Conservation (phyloP, 1,140 invertebrate species). For the Matsumurasca onukii region DNA sequence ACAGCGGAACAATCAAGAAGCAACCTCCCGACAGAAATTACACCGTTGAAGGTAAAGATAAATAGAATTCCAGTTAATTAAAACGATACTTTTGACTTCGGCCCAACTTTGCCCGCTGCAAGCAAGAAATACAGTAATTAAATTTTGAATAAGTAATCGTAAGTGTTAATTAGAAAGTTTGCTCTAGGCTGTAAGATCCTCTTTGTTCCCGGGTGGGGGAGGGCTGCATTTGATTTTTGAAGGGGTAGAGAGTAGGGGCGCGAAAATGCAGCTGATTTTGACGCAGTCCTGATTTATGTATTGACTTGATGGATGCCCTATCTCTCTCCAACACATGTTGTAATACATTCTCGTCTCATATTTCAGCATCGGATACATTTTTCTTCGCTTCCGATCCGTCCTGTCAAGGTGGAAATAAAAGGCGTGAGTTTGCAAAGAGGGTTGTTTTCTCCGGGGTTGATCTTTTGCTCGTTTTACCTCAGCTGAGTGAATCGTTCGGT, state of each 20-base stretch:
- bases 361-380: slow-evolving; percentile 25
- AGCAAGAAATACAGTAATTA: slow-evolving; percentile 23
- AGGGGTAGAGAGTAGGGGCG: too few relatives aligned
- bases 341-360: slow-evolving; percentile 20
- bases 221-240: too few relatives aligned
- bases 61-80: slow-evolving; percentile 24
- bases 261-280: slow-evolving; percentile 26
- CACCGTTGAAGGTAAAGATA: slow-evolving; percentile 18
- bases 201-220: neutral
- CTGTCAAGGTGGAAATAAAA: slow-evolving; percentile 19
- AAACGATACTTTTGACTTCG: slow-evolving; percentile 15
- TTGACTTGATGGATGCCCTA: slow-evolving; percentile 18
- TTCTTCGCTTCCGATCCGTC: slow-evolving; percentile 23
- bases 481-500: too few relatives aligned
- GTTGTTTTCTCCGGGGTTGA: slow-evolving; percentile 5
- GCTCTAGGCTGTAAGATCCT: neutral
- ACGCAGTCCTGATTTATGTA: slow-evolving; percentile 19
- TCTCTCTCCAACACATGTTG: slow-evolving; percentile 22
- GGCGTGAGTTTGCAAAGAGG: slow-evolving; percentile 17
- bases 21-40: too few relatives aligned
- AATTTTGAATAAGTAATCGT: slow-evolving; percentile 27
- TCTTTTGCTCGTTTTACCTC: neutral
- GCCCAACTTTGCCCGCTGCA: neutral
- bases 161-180: slow-evolving; percentile 22
- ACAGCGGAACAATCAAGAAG: too few relatives aligned